A percentile compares a stretch with the other conserved stretches of the same genome.
Evolutionary conservation across 2,797 vertebrate species (phyloP).

Genomic region (Anableps anableps): DNA sequence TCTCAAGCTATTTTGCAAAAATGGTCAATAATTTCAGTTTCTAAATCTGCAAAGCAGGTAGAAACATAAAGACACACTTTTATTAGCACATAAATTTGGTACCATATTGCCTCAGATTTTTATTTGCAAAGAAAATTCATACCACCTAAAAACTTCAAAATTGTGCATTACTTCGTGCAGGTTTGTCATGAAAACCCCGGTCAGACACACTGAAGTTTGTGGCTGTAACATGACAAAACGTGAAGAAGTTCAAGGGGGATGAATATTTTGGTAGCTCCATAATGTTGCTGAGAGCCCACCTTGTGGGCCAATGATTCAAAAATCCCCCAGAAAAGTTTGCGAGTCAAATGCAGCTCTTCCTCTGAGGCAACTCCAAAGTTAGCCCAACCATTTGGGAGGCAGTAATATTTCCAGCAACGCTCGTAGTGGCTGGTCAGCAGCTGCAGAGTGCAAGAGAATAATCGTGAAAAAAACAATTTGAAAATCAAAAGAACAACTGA

Average conservation of each 20-base stretch:
- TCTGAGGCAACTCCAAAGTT: constrained; percentile 94
- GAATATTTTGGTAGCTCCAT: background rate
- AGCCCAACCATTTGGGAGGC: constrained; percentile 95
- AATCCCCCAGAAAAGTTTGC: constrained; percentile 97
- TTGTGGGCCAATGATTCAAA: constrained; percentile 95
- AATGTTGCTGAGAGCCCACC: constrained; percentile 65
- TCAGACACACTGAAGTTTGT: background rate
- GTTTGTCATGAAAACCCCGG: too few relatives aligned
- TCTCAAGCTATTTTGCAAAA: background rate
- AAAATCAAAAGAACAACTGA: background rate
- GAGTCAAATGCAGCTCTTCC: constrained; percentile 93
- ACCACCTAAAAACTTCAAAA: background rate
- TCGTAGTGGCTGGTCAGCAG: constrained; percentile 96
- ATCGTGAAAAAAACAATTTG: background rate
- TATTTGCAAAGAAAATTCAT: background rate
- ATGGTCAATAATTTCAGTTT: background rate
- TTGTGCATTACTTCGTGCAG: too few relatives aligned
- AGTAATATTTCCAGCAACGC: constrained; percentile 97
- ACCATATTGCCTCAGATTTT: background rate
- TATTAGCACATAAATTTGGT: too few relatives aligned
- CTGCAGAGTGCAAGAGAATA: constrained; percentile 64
- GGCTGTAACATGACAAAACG: background rate
- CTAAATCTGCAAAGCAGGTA: background rate
- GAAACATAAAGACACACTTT: background rate
- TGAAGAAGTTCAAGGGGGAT: background rate